A percentile compares a stretch with the other conserved stretches of the same genome.
Evolutionary conservation across 2,888 invertebrate genomes (phyloP).

Genomic region (Drosophila yooni): DNA sequence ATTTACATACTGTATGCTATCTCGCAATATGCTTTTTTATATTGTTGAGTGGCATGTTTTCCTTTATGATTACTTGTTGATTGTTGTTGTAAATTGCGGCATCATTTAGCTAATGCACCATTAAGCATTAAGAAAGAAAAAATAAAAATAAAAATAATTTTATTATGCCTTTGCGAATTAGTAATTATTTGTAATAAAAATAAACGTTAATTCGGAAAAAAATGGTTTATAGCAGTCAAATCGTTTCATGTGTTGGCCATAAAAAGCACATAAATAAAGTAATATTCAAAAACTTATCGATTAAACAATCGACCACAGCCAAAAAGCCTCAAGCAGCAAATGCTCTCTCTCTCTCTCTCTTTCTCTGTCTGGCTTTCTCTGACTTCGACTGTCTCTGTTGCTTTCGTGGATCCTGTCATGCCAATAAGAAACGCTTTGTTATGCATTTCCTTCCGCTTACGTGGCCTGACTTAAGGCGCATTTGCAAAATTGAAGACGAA

Average conservation of each 20-base stretch:
- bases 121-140: not conserved
- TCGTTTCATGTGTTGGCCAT: conserved; percentile 15
- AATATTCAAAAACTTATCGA: conserved; percentile 59
- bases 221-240: not conserved
- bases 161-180: not conserved
- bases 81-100: not conserved
- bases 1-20: not conserved
- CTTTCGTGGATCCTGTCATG: conserved; percentile 42
- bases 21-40: not conserved
- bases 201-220: not conserved
- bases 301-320: conserved; percentile 57
- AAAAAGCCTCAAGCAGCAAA: not conserved
- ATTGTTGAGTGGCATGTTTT: not conserved
- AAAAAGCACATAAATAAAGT: conserved; percentile 20
- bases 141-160: not conserved
- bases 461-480: conserved; percentile 72
- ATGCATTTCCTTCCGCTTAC: conserved; percentile 77
- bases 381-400: not conserved
- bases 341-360: not conserved
- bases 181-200: not conserved
- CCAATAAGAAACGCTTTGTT: conserved; percentile 76
- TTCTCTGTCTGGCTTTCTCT: not conserved
- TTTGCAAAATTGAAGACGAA: conserved; percentile 75
- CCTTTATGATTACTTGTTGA: conserved; percentile 1
- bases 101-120: not conserved